Conservation (phyloP, 2,888 invertebrate species). For the Cremastinae sp. region DNA sequence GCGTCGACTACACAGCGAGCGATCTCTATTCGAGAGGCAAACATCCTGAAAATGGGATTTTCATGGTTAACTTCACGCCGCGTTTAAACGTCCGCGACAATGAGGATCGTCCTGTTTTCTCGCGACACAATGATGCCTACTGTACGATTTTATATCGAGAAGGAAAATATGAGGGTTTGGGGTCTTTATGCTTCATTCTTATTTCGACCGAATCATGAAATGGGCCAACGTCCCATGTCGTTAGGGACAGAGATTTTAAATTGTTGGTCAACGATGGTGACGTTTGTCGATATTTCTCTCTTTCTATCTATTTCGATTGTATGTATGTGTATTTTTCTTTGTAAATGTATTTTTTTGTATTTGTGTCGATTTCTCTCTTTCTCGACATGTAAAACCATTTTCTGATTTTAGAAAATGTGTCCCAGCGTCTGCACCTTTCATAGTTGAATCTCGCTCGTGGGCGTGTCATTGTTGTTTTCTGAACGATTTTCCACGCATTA, state of each 20-base stretch:
- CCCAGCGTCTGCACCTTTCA: slow-evolving; percentile 39
- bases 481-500: slow-evolving; percentile 60
- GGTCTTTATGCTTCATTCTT: not conserved
- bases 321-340: not conserved
- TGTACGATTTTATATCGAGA: not conserved
- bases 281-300: too few relatives aligned
- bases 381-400: too few relatives aligned
- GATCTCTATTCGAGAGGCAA: slow-evolving; percentile 69
- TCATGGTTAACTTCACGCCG: slow-evolving; percentile 72
- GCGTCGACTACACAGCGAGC: slow-evolving; percentile 35
- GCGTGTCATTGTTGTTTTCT: slow-evolving; percentile 64
- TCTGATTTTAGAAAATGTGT: not conserved
- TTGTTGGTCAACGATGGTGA: not conserved
- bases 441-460: slow-evolving; percentile 51
- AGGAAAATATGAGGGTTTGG: not conserved
- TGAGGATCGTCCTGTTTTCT: slow-evolving; percentile 24
- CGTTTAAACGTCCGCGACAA: slow-evolving; percentile 55
- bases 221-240: not conserved
- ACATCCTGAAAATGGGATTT: slow-evolving; percentile 71
- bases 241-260: not conserved
- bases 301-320: not conserved
- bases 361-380: too few relatives aligned
- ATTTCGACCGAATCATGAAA: too few relatives aligned
- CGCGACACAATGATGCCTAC: not conserved
- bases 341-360: too few relatives aligned